Percentiles rank a stretch among this genome's conserved stretches.
phyloP scores from a whole-genome alignment of 92 coral and sea anemone genomes.

The Umimayanthus chanpuru region DNA sequence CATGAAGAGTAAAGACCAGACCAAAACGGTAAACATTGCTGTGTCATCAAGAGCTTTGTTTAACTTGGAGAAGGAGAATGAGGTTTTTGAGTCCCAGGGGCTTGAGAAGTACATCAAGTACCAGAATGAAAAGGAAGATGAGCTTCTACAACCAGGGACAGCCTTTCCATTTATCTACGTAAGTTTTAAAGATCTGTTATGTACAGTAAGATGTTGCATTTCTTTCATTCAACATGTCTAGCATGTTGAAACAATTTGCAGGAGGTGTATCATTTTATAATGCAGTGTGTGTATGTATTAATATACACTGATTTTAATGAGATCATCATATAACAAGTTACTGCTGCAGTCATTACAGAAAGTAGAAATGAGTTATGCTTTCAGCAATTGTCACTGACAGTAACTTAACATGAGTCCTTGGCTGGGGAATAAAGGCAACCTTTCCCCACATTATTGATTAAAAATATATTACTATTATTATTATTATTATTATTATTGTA shows the following conservation, averaged over 20 bases:
- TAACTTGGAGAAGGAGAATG: slow-evolving; percentile 71
- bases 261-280: neutral
- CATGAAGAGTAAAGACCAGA: slow-evolving; percentile 64
- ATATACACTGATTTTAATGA: no score
- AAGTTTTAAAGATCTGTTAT: no score
- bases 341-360: neutral
- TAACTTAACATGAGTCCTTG: no score
- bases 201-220: neutral
- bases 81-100: slow-evolving; percentile 54
- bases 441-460: no score
- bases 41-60: slow-evolving; percentile 78
- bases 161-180: slow-evolving; percentile 81
- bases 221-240: neutral
- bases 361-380: neutral
- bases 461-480: no score
- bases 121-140: slow-evolving; percentile 57
- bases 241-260: neutral
- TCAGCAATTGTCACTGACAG: neutral
- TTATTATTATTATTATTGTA: no score
- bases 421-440: no score
- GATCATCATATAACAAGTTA: neutral
- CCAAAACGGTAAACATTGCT: slow-evolving; percentile 69
- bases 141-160: slow-evolving; percentile 61
- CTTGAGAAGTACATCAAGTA: slow-evolving; percentile 63
- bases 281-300: no score